Percentiles rank a stretch among this genome's conserved stretches.
These are phyloP conservation scores for Drosophila sordidula DNA, from an alignment of 2,888 invertebrate species.

Conservation along the genomic window DNA sequence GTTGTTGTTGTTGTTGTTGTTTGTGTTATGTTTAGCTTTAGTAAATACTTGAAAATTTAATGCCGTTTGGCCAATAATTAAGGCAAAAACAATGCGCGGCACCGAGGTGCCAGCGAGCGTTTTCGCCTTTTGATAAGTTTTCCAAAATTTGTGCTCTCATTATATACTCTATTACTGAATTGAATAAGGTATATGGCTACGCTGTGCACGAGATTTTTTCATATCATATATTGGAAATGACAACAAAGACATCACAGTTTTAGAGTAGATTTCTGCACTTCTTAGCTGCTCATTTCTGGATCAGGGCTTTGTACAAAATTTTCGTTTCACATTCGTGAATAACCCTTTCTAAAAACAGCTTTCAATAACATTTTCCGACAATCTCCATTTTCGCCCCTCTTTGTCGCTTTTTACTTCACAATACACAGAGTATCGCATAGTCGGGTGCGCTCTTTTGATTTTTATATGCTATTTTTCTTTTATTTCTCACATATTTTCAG, in stretches of 20 bases:
- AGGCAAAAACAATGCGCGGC: slow-evolving; percentile 60
- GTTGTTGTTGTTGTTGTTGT: slow-evolving; percentile 38
- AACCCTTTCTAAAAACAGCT: too few relatives aligned
- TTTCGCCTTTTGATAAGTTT: slow-evolving; percentile 26
- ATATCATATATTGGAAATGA: too few relatives aligned
- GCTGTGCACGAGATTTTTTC: too few relatives aligned
- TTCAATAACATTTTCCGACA: too few relatives aligned
- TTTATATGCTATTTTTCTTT: slow-evolving; percentile 7
- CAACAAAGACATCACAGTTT: too few relatives aligned
- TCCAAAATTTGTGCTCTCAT: slow-evolving; percentile 2
- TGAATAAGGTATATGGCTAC: background rate
- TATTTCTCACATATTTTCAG: slow-evolving; percentile 40
- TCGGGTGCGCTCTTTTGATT: background rate
- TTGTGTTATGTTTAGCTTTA: slow-evolving; percentile 75
- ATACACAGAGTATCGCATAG: background rate
- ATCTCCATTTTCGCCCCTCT: too few relatives aligned
- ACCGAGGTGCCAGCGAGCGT: slow-evolving; percentile 13
- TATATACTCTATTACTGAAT: background rate
- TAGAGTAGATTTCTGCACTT: too few relatives aligned
- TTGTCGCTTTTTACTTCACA: too few relatives aligned
- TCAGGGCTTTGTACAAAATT: too few relatives aligned
- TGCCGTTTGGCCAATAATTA: slow-evolving; percentile 77
- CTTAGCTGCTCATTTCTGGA: too few relatives aligned
- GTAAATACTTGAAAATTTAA: slow-evolving; percentile 79
- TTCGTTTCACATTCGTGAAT: too few relatives aligned